Evolutionary conservation across 2,113 vertebrate genomes (phyloP), one percentile per base, ranked within the genome.

Genomic region (Hypanus sabinus): DNA sequence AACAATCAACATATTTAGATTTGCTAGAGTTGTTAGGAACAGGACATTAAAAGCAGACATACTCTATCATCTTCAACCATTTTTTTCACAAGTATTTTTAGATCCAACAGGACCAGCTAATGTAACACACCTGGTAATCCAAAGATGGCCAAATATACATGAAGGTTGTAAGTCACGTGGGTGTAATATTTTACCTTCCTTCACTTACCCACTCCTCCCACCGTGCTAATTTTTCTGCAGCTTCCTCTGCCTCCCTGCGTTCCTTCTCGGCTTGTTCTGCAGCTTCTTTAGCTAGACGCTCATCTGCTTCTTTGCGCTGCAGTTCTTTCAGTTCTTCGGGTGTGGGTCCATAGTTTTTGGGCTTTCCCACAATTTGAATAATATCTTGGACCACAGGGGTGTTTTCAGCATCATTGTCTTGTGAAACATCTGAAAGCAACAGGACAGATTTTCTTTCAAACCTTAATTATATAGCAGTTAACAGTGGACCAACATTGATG

Each of bases 201-300:
- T 94, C 73, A 92, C 97, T 94, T 96, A 99, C 99, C 99, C 98
- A 99, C 81, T 98, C 96, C 95, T 98, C 97, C 98, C 97, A 98
- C 76, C 95, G 94, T 6, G 96, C 96, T 2, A 96, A 94, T 94
- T 96, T 98, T 94, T 97, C 95, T 0, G 95, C 96, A 0, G 94
- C 96, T 95, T 99, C 98, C 79, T 97, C 81, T 0, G 95, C 95
- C 94, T 98, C 97, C 93, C 7, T 95, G 65, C 0, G 94, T 94
- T 97, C 96, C 16, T 71, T 94, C 33, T 98, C 96, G 0, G 95
- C 96, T 12, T 94, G 95, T 94, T 96, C 94, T 68, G 95, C 81
- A 0, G 95, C 96, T 96, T 98, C 96, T 94, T 18, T 95, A 94
- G 85, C 94, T 81, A 98, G 94, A 57, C 30, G 68, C 16, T 96